These are phyloP conservation scores for Procavia capensis DNA, from an alignment of 2,113 vertebrate genomes.

Conservation along the genomic window DNA sequence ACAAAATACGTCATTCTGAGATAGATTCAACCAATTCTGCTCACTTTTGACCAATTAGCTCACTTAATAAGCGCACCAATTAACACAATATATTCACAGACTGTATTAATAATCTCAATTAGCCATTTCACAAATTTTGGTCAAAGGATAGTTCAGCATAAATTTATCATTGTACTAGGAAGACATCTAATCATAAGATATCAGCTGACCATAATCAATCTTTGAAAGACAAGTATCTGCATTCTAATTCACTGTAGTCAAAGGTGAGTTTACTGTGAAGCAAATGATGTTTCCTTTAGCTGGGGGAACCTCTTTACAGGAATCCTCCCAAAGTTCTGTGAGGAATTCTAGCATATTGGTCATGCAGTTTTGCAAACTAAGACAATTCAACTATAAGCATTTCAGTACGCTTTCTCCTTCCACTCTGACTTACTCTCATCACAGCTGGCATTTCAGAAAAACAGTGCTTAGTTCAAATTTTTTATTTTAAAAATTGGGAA, in stretches of 20 bases:
- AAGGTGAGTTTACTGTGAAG: conserved; percentile 16
- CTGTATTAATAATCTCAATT: conserved; percentile 13
- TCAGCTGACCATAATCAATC: background rate
- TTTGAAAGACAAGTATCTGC: conserved; percentile 20
- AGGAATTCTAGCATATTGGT: background rate
- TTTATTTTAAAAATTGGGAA: background rate
- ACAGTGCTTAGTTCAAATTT: background rate
- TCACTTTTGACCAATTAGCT: background rate
- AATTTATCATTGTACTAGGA: background rate
- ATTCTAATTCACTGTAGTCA: background rate
- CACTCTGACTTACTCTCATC: background rate
- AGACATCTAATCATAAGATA: background rate
- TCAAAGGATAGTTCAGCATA: background rate
- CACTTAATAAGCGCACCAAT: conserved; percentile 7
- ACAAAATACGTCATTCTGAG: conserved; percentile 28
- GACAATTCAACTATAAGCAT: background rate
- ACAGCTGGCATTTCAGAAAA: background rate
- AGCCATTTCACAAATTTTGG: background rate
- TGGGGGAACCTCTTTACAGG: background rate
- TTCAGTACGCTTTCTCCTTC: background rate
- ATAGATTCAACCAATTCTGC: background rate
- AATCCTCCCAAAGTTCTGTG: background rate
- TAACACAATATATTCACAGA: background rate
- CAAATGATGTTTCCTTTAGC: conserved; percentile 24
- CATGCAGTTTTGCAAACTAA: background rate